phyloP scores from a whole-genome alignment of 2,797 vertebrate species.

The Acomys russatus region DNA sequence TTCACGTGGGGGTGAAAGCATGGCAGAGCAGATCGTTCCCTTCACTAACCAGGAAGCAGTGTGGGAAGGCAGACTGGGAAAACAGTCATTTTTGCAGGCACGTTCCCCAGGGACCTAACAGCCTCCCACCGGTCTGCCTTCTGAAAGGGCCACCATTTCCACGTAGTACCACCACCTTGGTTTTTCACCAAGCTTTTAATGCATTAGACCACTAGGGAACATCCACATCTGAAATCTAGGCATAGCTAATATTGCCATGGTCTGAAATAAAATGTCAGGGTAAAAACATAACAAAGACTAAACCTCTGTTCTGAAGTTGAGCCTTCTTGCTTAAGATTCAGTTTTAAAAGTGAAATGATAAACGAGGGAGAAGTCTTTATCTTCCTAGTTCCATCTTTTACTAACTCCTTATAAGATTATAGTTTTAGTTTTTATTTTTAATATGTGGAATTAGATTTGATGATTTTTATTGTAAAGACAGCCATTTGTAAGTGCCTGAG shows the following conservation, averaged over 20 bases:
- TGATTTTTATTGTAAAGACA: not conserved
- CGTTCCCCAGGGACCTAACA: not conserved
- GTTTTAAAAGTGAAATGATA: not conserved
- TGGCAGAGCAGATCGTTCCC: not conserved
- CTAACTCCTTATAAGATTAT: not conserved
- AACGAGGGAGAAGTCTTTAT: not conserved
- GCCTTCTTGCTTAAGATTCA: not conserved
- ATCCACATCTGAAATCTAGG: not conserved
- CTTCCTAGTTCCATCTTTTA: not conserved
- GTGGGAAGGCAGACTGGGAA: not conserved
- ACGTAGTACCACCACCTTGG: not conserved
- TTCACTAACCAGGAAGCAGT: not conserved
- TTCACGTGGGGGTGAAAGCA: too few relatives aligned
- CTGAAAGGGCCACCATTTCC: not conserved
- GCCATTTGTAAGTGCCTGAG: not conserved
- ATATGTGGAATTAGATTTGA: conserved; percentile 45
- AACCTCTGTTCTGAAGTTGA: not conserved
- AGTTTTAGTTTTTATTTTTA: not conserved
- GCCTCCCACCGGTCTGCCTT: not conserved
- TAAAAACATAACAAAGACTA: not conserved
- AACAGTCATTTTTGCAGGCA: too few relatives aligned
- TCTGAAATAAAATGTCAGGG: not conserved
- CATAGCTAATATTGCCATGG: not conserved
- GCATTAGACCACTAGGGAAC: not conserved
- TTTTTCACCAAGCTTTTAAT: not conserved